Conservation (phyloP, 92 coral and sea anemone species). For the Heteractis magnifica region DNA sequence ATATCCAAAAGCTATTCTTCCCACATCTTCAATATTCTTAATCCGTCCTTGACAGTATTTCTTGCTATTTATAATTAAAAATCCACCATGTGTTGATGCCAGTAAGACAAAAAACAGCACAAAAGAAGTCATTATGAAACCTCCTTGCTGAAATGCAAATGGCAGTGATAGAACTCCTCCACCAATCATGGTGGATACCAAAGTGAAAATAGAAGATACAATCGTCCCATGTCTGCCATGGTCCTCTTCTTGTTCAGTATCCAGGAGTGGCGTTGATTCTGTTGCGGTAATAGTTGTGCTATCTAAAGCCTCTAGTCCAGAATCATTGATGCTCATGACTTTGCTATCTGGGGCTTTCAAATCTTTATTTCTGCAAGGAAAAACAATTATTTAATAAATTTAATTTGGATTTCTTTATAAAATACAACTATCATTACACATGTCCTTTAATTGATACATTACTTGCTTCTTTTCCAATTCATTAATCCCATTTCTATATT, state of each 20-base stretch:
- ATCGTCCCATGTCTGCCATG: conserved; percentile 83
- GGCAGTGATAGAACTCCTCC: conserved; percentile 82
- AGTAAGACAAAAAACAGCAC: conserved; percentile 58
- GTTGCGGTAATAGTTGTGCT: conserved; percentile 20
- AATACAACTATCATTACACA: too few species aligned
- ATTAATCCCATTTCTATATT: too few species aligned
- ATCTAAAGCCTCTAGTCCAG: not conserved
- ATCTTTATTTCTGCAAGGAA: not conserved
- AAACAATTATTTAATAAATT: not conserved
- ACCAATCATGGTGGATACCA: conserved; percentile 90
- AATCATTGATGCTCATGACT: conserved; percentile 12
- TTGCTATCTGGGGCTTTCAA: not conserved
- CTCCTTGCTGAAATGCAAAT: conserved; percentile 91
- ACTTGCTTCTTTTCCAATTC: too few species aligned
- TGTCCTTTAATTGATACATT: too few species aligned
- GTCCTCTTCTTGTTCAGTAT: conserved; percentile 26
- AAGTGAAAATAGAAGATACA: conserved; percentile 78
- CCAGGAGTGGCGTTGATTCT: conserved; percentile 61
- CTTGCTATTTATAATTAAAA: conserved; percentile 80
- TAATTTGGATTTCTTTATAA: not conserved
- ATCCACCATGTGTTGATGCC: conserved; percentile 92
- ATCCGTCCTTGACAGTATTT: conserved; percentile 87
- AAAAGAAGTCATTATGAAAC: conserved; percentile 68
- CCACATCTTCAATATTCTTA: conserved; percentile 87
- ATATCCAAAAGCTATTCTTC: conserved; percentile 78